Evolutionary conservation across 2,888 invertebrate species (phyloP), one percentile per base, ranked within the genome.

Genomic region (Andrena fulva): DNA sequence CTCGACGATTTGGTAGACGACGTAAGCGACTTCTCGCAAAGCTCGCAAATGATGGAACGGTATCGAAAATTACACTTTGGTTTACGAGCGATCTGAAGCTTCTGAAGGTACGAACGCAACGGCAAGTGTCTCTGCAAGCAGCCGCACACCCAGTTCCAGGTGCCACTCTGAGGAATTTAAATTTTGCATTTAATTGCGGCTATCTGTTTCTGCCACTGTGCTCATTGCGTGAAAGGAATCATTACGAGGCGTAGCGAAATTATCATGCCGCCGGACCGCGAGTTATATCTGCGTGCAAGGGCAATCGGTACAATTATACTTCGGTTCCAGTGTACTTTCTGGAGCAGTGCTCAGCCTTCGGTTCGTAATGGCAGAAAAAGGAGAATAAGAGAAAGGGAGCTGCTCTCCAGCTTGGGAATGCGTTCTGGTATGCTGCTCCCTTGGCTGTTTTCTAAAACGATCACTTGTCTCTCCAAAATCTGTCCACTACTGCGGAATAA

Each of bases 241-340:
- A 85, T 85, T 79, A 79, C 29, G 54, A 76, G 56, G 35, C 24
- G 70, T 69, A 42, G 69, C 73, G 56, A 76, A 81, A 78, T 85
- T 78, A 76, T 84, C 71, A 42, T 67, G 66, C 77, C 52, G 20
- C 6, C 50, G 52, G 56, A 81, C 69, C 62, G 63, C 66, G 73
- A 72, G 70, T 56, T 52, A 63, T 78, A 69, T 54, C 82, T 60
- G 79, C 67, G 67, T 56, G 69, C 80, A 71, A 77, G 59, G 56
- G 82, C 67, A 71, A 80, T 83, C 82, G 35, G 67, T 29, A 71
- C 85, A 80, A 85, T 86, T 85, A 83, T 67, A 59, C 77, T 85
- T 77, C 80, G 64, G 78, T 83, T 85, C 72, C 82, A 74, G 69
- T 70, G 31, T 52, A 67, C 80, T 85, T 74, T 78, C 76, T 79